Conservation (phyloP, 2,113 vertebrate species). For the Laticauda laticaudata region DNA sequence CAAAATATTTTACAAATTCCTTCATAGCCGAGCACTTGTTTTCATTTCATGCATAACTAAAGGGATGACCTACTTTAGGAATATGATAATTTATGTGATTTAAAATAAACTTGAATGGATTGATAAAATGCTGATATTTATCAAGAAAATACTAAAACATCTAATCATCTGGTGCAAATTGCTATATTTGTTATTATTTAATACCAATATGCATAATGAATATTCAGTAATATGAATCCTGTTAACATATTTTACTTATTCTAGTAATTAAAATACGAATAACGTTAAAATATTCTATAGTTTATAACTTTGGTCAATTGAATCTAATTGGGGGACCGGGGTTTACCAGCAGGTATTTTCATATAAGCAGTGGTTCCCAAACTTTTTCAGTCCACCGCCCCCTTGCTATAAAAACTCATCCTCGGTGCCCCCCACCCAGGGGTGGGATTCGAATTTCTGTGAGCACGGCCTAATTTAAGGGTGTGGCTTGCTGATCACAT, state of each 20-base stretch:
- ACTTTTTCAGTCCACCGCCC: no score
- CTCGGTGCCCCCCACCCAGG: no score
- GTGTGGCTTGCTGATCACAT: no score
- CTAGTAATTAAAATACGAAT: neutral
- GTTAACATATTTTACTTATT: neutral
- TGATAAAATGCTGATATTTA: neutral
- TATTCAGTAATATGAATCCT: constrained; percentile 1
- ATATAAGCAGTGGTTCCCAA: no score
- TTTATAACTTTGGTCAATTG: neutral
- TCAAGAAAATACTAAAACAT: neutral
- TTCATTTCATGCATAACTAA: constrained; percentile 59
- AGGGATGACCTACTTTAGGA: constrained; percentile 53
- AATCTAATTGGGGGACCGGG: neutral
- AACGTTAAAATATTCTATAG: neutral
- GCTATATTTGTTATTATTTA: neutral
- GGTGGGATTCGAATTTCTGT: no score
- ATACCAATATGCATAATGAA: neutral
- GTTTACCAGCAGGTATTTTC: neutral
- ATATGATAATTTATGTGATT: constrained; percentile 51
- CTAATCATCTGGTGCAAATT: neutral
- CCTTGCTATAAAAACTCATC: no score
- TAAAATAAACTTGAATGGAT: constrained; percentile 33
- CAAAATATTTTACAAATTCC: constrained; percentile 60
- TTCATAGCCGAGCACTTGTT: constrained; percentile 56
- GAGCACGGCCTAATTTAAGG: no score